Evolutionary conservation across 2,797 vertebrate species (phyloP).

Genomic region (Phoebastria nigripes): DNA sequence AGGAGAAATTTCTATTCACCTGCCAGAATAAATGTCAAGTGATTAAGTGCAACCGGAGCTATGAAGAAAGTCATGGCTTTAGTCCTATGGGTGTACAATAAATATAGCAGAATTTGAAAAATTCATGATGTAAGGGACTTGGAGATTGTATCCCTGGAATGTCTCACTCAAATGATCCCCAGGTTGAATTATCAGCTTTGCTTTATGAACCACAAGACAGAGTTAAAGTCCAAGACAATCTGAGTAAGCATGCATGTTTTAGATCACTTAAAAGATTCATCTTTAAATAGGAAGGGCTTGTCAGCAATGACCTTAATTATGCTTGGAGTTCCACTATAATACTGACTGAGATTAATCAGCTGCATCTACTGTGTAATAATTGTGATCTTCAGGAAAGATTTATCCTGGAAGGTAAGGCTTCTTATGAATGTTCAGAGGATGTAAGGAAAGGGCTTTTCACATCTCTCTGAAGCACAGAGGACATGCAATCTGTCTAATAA

Average conservation of each 20-base stretch:
- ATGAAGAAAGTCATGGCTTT: neutral
- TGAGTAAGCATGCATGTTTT: neutral
- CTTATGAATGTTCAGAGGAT: neutral
- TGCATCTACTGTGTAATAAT: neutral
- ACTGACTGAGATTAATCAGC: neutral
- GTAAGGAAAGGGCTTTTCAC: neutral
- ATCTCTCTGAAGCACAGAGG: neutral
- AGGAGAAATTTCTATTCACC: neutral
- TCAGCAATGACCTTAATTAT: neutral
- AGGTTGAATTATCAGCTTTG: neutral
- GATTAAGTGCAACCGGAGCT: neutral
- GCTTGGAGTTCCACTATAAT: neutral
- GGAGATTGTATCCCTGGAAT: neutral
- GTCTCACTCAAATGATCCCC: neutral
- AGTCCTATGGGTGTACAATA: neutral
- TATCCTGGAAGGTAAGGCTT: neutral
- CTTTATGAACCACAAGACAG: neutral
- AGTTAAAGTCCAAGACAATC: neutral
- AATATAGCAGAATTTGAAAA: neutral
- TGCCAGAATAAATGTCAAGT: neutral
- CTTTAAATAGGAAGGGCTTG: neutral
- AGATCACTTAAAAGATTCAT: neutral
- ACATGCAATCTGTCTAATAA: neutral
- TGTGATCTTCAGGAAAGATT: neutral
- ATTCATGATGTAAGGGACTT: neutral